A percentile compares a stretch with the other conserved stretches of the same genome.
phyloP scores from a whole-genome alignment of 2,888 invertebrate genomes.

The Acleris cristana region DNA sequence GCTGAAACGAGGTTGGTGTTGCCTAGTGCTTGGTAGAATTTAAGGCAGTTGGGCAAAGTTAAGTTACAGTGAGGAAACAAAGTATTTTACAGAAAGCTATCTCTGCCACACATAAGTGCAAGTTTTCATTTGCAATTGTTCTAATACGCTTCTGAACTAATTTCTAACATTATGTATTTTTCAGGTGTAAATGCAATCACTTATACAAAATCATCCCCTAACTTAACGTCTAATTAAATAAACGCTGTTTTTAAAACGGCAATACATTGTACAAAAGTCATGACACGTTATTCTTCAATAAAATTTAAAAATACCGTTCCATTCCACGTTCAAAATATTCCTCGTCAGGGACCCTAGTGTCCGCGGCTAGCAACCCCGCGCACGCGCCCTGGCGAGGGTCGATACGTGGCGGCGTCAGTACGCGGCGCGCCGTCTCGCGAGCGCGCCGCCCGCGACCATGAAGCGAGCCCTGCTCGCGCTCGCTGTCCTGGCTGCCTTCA shows the following conservation, averaged over 20 bases:
- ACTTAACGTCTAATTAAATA: too few species aligned
- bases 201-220: too few species aligned
- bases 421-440: conserved; percentile 62
- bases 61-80: background rate
- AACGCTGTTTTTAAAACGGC: too few species aligned
- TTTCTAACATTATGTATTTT: too few species aligned
- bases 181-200: too few species aligned
- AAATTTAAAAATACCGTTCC: background rate
- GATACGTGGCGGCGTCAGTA: conserved; percentile 51
- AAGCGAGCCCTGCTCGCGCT: conserved; percentile 69
- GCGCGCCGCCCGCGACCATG: conserved; percentile 53
- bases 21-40: conserved; percentile 6
- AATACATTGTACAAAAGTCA: too few species aligned
- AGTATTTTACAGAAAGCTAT: background rate
- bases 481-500: conserved; percentile 61
- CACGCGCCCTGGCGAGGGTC: conserved; percentile 57
- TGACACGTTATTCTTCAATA: too few species aligned
- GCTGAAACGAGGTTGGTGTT: conserved; percentile 27
- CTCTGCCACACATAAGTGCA: background rate
- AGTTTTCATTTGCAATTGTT: too few species aligned
- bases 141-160: too few species aligned
- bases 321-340: conserved; percentile 12
- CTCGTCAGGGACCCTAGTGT: conserved; percentile 4
- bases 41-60: background rate
- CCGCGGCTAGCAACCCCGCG: conserved; percentile 44